A percentile compares a stretch with the other conserved stretches of the same genome.
Evolutionary conservation across 2,797 vertebrate species (phyloP).

Genomic region (Chloroceryle amazona): DNA sequence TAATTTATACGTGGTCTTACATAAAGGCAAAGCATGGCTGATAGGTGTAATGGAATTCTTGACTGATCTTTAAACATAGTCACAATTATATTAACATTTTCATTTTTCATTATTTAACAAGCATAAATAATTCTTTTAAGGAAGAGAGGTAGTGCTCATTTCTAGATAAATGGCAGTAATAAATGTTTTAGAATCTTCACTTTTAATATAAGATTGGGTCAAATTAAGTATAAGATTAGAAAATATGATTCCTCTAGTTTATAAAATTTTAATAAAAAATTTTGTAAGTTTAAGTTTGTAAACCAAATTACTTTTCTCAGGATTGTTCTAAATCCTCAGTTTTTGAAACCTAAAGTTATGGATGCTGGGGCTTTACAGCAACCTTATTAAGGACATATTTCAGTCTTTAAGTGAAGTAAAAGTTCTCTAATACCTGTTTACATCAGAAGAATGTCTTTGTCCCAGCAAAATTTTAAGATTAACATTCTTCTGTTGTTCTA

Average conservation of each 20-base stretch:
- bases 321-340: background rate
- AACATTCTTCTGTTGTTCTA: background rate
- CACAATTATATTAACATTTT: background rate
- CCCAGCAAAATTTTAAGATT: background rate
- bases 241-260: background rate
- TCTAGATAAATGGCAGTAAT: background rate
- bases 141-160: background rate
- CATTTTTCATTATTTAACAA: background rate
- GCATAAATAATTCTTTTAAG: background rate
- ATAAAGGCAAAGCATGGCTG: background rate
- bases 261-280: background rate
- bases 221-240: background rate
- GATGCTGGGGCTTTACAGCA: background rate
- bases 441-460: background rate
- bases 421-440: background rate
- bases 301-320: background rate
- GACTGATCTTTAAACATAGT: background rate
- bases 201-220: background rate
- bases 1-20: background rate
- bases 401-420: background rate
- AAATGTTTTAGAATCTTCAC: background rate
- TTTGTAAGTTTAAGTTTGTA: background rate
- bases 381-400: background rate
- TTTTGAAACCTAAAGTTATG: background rate
- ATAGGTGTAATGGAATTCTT: background rate